Conservation (phyloP, 2,888 invertebrate species). For the Deladenus siricidicola region DNA sequence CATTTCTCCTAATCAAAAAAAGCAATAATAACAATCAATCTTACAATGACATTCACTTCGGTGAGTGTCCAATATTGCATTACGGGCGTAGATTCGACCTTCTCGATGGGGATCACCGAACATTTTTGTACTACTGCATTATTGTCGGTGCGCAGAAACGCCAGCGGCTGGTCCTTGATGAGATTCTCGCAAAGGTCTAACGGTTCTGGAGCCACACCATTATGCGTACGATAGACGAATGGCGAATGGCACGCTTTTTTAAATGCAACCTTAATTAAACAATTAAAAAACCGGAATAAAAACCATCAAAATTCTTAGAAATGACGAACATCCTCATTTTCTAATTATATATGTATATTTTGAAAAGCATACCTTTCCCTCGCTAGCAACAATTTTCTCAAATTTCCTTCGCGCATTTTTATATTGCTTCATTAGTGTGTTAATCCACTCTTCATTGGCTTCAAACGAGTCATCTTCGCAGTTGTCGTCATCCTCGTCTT, state of each 20-base stretch:
- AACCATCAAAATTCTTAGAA: no score
- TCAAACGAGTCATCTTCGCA: not conserved
- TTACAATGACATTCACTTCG: constrained; percentile 29
- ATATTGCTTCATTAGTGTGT: constrained; percentile 18
- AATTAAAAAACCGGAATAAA: no score
- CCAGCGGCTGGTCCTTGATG: constrained; percentile 5
- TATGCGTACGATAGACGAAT: not conserved
- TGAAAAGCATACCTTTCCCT: constrained; percentile 16
- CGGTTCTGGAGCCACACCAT: not conserved
- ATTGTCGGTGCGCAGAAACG: constrained; percentile 6
- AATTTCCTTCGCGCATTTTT: constrained; percentile 15
- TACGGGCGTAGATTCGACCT: constrained; percentile 22
- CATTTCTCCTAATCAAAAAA: not conserved
- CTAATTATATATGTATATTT: not conserved
- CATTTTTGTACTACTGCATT: constrained; percentile 9
- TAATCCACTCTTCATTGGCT: constrained; percentile 10
- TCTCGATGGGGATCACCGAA: constrained; percentile 18
- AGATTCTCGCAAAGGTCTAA: constrained; percentile 5
- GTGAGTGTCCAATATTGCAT: constrained; percentile 35
- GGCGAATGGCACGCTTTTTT: constrained; percentile 3
- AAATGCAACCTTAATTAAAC: constrained; percentile 14
- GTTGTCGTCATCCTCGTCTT: not conserved
- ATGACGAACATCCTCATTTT: not conserved
- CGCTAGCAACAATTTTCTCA: constrained; percentile 18
- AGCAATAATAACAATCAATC: constrained; percentile 2